Base-by-base conservation (phyloP, 2,113 vertebrate genomes). In the Nerophis lumbriciformis region DNA sequence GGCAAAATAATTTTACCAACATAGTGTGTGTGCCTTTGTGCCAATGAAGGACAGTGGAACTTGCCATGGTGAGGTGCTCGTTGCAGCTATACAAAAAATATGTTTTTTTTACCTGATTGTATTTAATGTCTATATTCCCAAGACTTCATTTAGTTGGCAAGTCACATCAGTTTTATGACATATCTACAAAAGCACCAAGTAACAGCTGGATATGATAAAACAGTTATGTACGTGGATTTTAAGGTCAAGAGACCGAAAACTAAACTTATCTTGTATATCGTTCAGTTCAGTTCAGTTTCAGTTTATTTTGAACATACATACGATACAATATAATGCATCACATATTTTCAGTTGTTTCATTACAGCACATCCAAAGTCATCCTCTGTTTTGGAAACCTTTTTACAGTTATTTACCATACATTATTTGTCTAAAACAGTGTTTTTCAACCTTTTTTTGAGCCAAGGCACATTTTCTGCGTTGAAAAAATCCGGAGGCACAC, bases 71-170 rank as follows among this genome's bases (percentile, higher is more conserved):
- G 65, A 69, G 53, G 65, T 3, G 14, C 51, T 66, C 44, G 47
- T 54, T 61, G 63, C 21, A 48, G 3, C 1, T 3, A 28, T 28
- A 28, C n/a, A n/a, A n/a, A 28, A 28, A 28, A 28, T 1, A 2
- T 28, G 1, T 28, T 28, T 28, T 28, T 28, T 28, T 28, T 28
- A 28, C 21, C 21, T 28, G 21, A 28, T 28, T 3, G 21, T 28
- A 28, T 35, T 13, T 48, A 37, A 19, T 53, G 66, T 48, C 68
- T 77, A 59, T 55, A 49, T 73, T 74, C 69, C 65, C 52, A 61
- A 68, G 52, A 68, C 67, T 76, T 63, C 35, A 57, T 50, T 69
- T 14, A 63, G 48, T 55, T 64, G 68, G 50, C 63, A 70, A 42
- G 5, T 16, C 19, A 55, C 44, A 16, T 61, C 36, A 60, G 68